Base-by-base conservation (phyloP, 2,797 vertebrate genomes). In the Phaenicophaeus curvirostris region DNA sequence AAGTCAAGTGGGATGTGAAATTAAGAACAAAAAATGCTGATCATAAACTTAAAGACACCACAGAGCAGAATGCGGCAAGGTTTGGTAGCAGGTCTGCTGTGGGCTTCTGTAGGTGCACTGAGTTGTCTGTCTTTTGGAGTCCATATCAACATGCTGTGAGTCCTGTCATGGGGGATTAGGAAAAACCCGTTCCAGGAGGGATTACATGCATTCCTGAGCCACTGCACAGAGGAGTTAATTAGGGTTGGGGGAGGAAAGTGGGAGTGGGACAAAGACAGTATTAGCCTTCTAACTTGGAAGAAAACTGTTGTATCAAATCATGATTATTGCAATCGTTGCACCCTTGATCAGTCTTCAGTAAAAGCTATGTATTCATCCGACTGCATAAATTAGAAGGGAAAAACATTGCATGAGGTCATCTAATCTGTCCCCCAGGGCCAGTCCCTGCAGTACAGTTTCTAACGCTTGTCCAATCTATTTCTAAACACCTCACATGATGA, bases 281-380 rank as follows among this genome's bases (percentile, higher is more conserved):
- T 95, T 94, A 94, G 82, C 94, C 46, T 57, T 77, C 87, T 94
- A 96, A 93, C 93, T 91, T 94, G 87, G 85, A 88, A 85, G 87
- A 89, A 93, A 95, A 89, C 87, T 93, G 93, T 95, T 96, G 53
- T 77, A 75, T 92, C 85, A 80, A 88, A 94, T 96, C 54, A 87
- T 55, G 41, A 81, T 94, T 95, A 95, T 83, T 86, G 74, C 63
- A 63, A 39, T 95, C 78, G 91, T 83, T 92, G 79, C 71, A 71
- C 24, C 50, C 71, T 85, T 88, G 72, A 90, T 80, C 90, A 91
- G 81, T 77, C 78, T 93, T 89, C 73, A 79, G 35, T 80, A 86
- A 85, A 81, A 87, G 39, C 89, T 68, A 82, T 73, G 87, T 67
- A 81, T 95, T 96, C 74, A 88, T 84, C 87, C 54, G 82, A 55